Evolutionary conservation across 2,888 invertebrate genomes (phyloP).

Genomic region (Zhuqinia jingwanae): DNA sequence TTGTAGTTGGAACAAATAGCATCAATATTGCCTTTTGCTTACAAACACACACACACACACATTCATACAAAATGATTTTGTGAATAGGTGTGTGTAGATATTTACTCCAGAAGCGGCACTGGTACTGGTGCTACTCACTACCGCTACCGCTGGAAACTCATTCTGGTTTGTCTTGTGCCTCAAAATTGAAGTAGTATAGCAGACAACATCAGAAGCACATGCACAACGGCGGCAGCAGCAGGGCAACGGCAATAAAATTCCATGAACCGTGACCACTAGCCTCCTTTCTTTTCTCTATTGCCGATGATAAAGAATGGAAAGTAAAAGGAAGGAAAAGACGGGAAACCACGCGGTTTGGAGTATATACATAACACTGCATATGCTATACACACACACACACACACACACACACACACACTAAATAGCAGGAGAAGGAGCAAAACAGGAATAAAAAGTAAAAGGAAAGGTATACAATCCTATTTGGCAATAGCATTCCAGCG

Average conservation of each 20-base stretch:
- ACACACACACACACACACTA: no score
- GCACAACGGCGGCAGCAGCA: not conserved
- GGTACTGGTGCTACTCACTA: not conserved
- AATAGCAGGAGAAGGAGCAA: not conserved
- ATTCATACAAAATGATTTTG: constrained; percentile 44
- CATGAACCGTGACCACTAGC: constrained; percentile 70
- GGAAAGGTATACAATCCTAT: not conserved
- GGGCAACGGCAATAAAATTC: constrained; percentile 64
- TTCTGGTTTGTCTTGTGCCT: constrained; percentile 2
- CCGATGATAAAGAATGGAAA: constrained; percentile 48
- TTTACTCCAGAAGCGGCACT: constrained; percentile 9
- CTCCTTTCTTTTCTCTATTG: constrained; percentile 46
- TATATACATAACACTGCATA: no score
- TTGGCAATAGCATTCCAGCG: not conserved
- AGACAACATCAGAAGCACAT: not conserved
- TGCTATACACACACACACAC: no score
- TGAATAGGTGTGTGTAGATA: constrained; percentile 15
- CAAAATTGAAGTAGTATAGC: constrained; percentile 50
- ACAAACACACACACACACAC: constrained; percentile 41
- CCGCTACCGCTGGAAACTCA: not conserved
- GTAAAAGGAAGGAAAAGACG: constrained; percentile 14
- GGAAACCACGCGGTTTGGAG: constrained; percentile 41
- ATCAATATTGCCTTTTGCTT: constrained; percentile 31
- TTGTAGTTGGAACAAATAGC: not conserved
- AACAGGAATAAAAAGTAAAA: constrained; percentile 10